A percentile compares a stretch with the other conserved stretches of the same genome.
These are phyloP conservation scores for Clostera curtula DNA, from an alignment of 2,888 invertebrate genomes.

Conservation along the genomic window DNA sequence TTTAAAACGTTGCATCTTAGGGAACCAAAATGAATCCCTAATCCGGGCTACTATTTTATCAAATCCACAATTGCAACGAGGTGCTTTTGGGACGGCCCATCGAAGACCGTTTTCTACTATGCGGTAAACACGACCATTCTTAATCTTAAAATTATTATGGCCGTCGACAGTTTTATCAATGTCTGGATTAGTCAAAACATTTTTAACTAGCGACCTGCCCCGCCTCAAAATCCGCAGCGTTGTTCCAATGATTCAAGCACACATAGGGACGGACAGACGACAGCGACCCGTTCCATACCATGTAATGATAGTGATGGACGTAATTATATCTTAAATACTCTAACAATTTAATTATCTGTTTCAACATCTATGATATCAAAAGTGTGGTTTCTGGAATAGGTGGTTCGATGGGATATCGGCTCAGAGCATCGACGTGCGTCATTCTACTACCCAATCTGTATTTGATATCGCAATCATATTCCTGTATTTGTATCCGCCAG, in stretches of 20 bases:
- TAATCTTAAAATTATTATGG: conserved; percentile 14
- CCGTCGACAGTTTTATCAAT: conserved; percentile 6
- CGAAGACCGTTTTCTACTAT: neutral
- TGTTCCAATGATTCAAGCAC: too few relatives aligned
- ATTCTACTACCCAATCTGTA: conserved; percentile 21
- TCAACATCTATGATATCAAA: neutral
- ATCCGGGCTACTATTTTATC: conserved; percentile 2
- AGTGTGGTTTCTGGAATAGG: neutral
- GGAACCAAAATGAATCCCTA: conserved; percentile 1
- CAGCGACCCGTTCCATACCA: too few relatives aligned
- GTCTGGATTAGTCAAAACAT: conserved; percentile 7
- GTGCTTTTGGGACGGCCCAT: conserved; percentile 2
- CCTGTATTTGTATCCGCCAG: conserved; percentile 26
- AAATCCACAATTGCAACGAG: conserved; percentile 1
- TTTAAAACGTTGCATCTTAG: conserved; percentile 3
- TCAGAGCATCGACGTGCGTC: conserved; percentile 26
- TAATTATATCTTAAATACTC: conserved; percentile 13
- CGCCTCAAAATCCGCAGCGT: too few relatives aligned
- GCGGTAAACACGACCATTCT: conserved; percentile 13
- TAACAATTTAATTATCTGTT: conserved; percentile 10
- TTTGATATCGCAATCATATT: conserved; percentile 24
- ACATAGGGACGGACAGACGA: too few relatives aligned
- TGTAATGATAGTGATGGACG: too few relatives aligned
- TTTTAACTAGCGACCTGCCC: too few relatives aligned
- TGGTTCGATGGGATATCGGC: conserved; percentile 12